Evolutionary conservation across 2,113 vertebrate genomes (phyloP).

Genomic region (Callipepla californica): DNA sequence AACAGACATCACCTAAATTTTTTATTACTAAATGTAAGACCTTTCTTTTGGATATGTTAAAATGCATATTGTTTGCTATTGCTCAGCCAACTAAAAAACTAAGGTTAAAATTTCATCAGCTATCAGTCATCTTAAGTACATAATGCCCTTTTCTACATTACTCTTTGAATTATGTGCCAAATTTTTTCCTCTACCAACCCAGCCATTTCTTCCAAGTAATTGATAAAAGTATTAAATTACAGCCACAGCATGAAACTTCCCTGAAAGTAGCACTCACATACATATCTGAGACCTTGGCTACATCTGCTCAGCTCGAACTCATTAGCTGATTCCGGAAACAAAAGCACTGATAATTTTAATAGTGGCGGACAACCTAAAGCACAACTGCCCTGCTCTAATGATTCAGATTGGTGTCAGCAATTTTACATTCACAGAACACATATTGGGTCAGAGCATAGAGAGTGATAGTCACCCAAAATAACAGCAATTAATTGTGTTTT

Average conservation of each 20-base stretch:
- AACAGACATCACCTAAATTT: not conserved
- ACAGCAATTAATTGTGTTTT: not conserved
- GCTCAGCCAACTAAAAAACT: slow-evolving; percentile 1
- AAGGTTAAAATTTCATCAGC: slow-evolving; percentile 6
- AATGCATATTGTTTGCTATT: not conserved
- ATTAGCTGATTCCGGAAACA: not conserved
- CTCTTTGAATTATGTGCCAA: not conserved
- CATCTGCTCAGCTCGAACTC: not conserved
- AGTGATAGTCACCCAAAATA: not conserved
- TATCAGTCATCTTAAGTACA: not conserved
- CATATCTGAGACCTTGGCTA: not conserved
- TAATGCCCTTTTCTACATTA: not conserved
- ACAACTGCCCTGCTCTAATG: not conserved
- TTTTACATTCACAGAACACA: not conserved
- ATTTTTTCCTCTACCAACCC: not conserved
- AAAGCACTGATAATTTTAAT: not conserved
- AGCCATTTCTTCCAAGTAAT: not conserved
- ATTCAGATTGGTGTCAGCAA: not conserved
- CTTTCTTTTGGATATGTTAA: not conserved
- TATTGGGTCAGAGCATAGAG: not conserved
- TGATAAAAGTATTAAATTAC: not conserved
- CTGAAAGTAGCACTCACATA: not conserved
- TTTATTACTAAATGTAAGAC: not conserved
- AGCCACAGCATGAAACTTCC: not conserved
- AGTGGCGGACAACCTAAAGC: not conserved